These are phyloP conservation scores for Ceratosolen solmsi DNA, from an alignment of 1,140 invertebrate species.

Conservation along the genomic window DNA sequence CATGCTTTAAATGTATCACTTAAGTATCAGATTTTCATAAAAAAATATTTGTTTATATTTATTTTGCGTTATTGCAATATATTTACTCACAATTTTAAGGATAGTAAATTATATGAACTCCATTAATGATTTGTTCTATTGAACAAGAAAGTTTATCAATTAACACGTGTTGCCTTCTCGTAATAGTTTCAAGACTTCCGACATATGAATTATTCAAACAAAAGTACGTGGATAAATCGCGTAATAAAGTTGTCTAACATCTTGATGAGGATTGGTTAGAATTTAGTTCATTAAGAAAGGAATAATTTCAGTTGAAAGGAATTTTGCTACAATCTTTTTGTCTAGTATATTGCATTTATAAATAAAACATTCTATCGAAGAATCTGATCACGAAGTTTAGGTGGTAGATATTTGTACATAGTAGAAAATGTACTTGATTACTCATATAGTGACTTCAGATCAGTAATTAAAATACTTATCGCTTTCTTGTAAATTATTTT, in stretches of 20 bases:
- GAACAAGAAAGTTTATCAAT: slow-evolving; percentile 45
- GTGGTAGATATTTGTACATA: background rate
- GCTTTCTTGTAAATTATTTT: too few species aligned
- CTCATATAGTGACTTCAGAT: too few species aligned
- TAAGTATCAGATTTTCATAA: too few species aligned
- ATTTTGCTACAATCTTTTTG: slow-evolving; percentile 21
- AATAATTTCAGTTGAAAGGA: slow-evolving; percentile 23
- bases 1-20: too few species aligned
- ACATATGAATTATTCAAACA: slow-evolving; percentile 48
- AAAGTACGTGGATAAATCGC: slow-evolving; percentile 21
- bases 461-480: too few species aligned
- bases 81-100: too few species aligned
- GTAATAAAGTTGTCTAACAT: slow-evolving; percentile 42
- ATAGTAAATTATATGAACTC: slow-evolving; percentile 20
- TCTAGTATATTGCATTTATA: background rate
- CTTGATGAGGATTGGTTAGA: slow-evolving; percentile 34
- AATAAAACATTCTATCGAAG: background rate
- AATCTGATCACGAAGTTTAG: background rate
- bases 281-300: slow-evolving; percentile 33
- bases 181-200: slow-evolving; percentile 20
- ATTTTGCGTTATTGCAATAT: too few species aligned
- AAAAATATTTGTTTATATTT: too few species aligned
- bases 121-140: slow-evolving; percentile 39
- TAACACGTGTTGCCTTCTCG: slow-evolving; percentile 40
- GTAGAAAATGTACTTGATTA: background rate